Conservation (phyloP, 2,113 vertebrate species). For the Odontophorus gujanensis region DNA sequence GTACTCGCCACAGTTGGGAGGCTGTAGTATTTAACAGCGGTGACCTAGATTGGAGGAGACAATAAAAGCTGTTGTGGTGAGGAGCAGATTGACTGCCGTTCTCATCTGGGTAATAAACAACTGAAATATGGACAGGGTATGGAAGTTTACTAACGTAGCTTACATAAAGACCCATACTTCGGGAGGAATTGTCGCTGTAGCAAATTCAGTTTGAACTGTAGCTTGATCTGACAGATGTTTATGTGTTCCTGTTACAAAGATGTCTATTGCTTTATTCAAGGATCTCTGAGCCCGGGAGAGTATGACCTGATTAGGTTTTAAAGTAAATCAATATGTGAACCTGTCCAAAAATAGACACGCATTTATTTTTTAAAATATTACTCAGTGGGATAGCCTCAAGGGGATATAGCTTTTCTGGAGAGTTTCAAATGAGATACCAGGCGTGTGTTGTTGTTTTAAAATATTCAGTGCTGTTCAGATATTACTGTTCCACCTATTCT, state of each 20-base stretch:
- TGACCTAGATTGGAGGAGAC: slow-evolving; percentile 83
- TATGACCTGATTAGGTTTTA: slow-evolving; percentile 50
- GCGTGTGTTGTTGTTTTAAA: slow-evolving; percentile 5
- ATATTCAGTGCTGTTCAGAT: slow-evolving; percentile 4
- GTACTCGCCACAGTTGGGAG: slow-evolving; percentile 43
- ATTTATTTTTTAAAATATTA: slow-evolving; percentile 63
- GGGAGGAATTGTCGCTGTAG: slow-evolving; percentile 4
- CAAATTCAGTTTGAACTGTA: slow-evolving; percentile 19
- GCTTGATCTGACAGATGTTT: slow-evolving; percentile 11
- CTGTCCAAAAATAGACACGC: slow-evolving; percentile 36
- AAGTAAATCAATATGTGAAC: slow-evolving; percentile 65
- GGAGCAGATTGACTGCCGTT: slow-evolving; percentile 76
- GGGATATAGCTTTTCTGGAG: slow-evolving; percentile 41
- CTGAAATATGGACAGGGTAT: slow-evolving; percentile 56
- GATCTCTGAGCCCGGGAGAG: slow-evolving; percentile 46
- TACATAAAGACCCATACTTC: slow-evolving; percentile 37
- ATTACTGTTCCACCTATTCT: background rate
- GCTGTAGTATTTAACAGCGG: slow-evolving; percentile 70
- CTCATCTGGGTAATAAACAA: slow-evolving; percentile 80
- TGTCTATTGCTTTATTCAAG: slow-evolving; percentile 50
- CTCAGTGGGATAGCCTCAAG: slow-evolving; percentile 14
- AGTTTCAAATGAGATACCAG: slow-evolving; percentile 25
- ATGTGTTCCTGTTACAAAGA: background rate
- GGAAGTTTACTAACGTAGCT: slow-evolving; percentile 70
- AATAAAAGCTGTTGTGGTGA: slow-evolving; percentile 78